Conservation (phyloP, 2,113 vertebrate genomes). For the Candoia aspera region DNA sequence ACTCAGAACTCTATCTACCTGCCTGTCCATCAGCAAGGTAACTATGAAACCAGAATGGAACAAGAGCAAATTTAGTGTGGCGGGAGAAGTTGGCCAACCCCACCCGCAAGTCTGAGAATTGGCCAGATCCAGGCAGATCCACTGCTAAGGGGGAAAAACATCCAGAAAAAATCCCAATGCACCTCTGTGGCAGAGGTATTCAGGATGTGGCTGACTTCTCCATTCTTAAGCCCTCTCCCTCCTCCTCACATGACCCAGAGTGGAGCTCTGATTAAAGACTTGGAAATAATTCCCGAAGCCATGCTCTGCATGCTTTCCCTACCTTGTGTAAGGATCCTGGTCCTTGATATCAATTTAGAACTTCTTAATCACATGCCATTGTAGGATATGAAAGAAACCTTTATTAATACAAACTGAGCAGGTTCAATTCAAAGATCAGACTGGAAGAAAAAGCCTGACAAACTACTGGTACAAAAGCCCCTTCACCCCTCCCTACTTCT, state of each 20-base stretch:
- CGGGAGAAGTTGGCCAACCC: not conserved
- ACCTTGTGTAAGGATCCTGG: too few relatives aligned
- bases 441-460: too few relatives aligned
- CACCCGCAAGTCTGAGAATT: not conserved
- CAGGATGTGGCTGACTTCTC: not conserved
- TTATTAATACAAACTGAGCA: too few relatives aligned
- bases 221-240: not conserved
- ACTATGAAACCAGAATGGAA: not conserved
- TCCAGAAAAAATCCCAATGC: not conserved
- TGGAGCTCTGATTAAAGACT: not conserved
- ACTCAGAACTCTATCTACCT: not conserved
- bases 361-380: too few relatives aligned
- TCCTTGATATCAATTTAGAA: too few relatives aligned
- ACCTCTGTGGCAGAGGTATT: not conserved
- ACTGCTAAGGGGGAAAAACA: not conserved
- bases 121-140: not conserved
- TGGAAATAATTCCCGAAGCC: not conserved
- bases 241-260: not conserved
- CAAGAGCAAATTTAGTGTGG: not conserved
- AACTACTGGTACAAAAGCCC: too few relatives aligned
- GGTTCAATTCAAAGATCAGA: too few relatives aligned
- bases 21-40: not conserved
- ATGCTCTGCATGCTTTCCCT: not conserved
- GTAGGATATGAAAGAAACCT: too few relatives aligned
- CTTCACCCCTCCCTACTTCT: too few relatives aligned